Conservation (phyloP, 1,140 invertebrate genomes). For the Macrobrachium nipponense region DNA sequence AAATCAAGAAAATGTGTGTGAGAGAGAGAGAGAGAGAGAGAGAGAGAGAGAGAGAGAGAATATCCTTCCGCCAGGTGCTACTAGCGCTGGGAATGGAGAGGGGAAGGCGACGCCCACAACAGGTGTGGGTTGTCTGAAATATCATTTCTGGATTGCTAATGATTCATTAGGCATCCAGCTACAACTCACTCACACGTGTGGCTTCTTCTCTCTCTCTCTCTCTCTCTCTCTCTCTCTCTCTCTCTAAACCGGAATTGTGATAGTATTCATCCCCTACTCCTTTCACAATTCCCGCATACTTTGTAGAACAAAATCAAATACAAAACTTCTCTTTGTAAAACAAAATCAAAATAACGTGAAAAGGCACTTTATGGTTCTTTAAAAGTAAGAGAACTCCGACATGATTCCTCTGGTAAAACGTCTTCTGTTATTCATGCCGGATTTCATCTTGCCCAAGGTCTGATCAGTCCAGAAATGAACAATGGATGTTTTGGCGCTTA, state of each 20-base stretch:
- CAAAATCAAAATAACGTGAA: too few relatives aligned
- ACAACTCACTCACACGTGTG: background rate
- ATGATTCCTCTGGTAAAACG: too few relatives aligned
- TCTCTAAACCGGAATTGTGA: too few relatives aligned
- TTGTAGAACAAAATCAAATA: too few relatives aligned
- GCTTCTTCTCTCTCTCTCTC: slow-evolving; percentile 11
- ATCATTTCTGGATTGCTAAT: background rate
- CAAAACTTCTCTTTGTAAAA: too few relatives aligned
- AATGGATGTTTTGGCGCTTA: too few relatives aligned
- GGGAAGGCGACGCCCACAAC: background rate
- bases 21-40: slow-evolving; percentile 12
- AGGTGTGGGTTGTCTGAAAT: background rate
- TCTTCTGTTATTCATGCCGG: too few relatives aligned
- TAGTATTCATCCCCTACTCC: too few relatives aligned
- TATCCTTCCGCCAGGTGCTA: background rate
- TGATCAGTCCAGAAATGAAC: too few relatives aligned
- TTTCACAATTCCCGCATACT: background rate
- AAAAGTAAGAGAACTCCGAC: too few relatives aligned
- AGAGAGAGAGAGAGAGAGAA: slow-evolving; percentile 20
- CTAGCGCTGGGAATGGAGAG: background rate
- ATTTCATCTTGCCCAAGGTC: too few relatives aligned
- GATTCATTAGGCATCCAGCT: background rate
- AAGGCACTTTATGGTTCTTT: too few relatives aligned
- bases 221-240: slow-evolving; percentile 27
- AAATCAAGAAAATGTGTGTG: background rate